Evolutionary conservation across 2,797 vertebrate species (phyloP).

Genomic region (Gymnothorax javanicus): DNA sequence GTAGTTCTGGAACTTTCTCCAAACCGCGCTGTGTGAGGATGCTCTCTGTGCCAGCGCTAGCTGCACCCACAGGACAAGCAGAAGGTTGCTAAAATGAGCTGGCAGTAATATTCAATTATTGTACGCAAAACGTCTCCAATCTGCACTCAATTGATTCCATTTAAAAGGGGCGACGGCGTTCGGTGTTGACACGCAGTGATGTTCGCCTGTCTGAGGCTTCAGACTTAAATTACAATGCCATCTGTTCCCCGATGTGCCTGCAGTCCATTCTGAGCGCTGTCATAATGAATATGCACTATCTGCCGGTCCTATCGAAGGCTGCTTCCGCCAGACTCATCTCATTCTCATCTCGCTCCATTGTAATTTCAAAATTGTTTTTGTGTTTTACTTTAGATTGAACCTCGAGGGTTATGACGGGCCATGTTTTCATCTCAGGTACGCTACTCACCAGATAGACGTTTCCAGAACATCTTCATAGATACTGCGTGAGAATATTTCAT

Average conservation of each 20-base stretch:
- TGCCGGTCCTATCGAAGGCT: constrained; percentile 59
- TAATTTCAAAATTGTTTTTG: constrained; percentile 79
- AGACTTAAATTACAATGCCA: constrained; percentile 69
- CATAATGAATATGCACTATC: constrained; percentile 60
- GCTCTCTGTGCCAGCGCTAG: constrained; percentile 6
- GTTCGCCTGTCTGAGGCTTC: constrained; percentile 64
- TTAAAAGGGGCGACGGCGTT: constrained; percentile 69
- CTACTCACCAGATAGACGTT: constrained; percentile 52
- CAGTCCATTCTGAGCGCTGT: constrained; percentile 54
- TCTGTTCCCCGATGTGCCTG: constrained; percentile 62
- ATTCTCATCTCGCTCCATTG: constrained; percentile 76
- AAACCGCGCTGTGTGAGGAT: background rate
- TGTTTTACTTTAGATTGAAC: constrained; percentile 78
- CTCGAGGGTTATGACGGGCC: constrained; percentile 38
- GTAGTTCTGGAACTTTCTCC: background rate
- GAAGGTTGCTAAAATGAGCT: constrained; percentile 52
- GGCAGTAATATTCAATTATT: constrained; percentile 82
- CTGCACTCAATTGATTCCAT: constrained; percentile 80
- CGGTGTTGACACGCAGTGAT: constrained; percentile 65
- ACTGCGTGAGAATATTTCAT: background rate
- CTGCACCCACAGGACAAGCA: constrained; percentile 31
- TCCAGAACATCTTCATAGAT: constrained; percentile 57
- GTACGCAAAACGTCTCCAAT: constrained; percentile 72
- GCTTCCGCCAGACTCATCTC: constrained; percentile 70
- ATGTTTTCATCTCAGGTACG: constrained; percentile 56